A percentile compares a stretch with the other conserved stretches of the same genome.
Evolutionary conservation across 2,113 vertebrate species (phyloP).

Genomic region (Boulengeromyrus knoepffleri): DNA sequence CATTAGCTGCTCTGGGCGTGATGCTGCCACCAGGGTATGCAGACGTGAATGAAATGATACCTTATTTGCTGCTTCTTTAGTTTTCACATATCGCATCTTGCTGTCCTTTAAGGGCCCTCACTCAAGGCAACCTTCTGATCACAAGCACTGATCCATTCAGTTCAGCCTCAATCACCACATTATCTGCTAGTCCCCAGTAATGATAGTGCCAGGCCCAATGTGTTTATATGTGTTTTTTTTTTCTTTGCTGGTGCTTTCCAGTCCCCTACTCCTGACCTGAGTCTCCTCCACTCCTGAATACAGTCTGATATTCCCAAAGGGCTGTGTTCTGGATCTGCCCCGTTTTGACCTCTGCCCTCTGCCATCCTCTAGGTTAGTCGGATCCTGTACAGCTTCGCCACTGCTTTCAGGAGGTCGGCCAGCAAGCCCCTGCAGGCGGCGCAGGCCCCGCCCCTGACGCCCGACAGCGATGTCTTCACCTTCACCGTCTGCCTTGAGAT

Average conservation of each 20-base stretch:
- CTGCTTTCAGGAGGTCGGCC: conserved; percentile 88
- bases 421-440: conserved; percentile 75
- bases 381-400: conserved; percentile 96
- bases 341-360: conserved; percentile 1
- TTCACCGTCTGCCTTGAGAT: conserved; percentile 96
- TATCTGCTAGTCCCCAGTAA: neutral
- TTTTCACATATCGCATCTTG: neutral
- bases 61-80: neutral
- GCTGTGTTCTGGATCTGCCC: neutral
- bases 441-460: conserved; percentile 73
- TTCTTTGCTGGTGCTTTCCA: neutral
- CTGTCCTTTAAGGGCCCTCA: neutral
- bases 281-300: neutral
- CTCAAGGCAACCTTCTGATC: neutral
- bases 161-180: neutral
- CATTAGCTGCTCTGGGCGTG: neutral
- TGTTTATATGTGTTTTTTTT: neutral
- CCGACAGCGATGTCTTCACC: conserved; percentile 93
- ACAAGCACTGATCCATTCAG: neutral
- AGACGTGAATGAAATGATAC: neutral
- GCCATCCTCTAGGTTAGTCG: conserved; percentile 79
- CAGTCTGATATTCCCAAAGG: neutral
- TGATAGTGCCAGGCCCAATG: neutral
- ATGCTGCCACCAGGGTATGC: neutral
- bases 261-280: neutral